These are phyloP conservation scores for Poeciliopsis occidentalis DNA, from an alignment of 2,113 vertebrate species.

Conservation along the genomic window DNA sequence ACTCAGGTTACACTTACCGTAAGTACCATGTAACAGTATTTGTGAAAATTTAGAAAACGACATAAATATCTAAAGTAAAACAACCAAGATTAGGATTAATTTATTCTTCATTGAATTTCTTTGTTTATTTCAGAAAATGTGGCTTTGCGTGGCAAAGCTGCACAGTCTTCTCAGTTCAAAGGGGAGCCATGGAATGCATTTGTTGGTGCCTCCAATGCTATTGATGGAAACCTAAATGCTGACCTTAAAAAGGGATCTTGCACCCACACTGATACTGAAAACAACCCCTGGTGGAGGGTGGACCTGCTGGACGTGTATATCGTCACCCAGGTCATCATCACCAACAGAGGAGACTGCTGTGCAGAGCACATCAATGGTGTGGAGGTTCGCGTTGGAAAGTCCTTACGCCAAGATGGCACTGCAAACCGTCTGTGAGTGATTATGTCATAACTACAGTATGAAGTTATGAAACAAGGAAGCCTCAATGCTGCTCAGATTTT, in stretches of 20 bases:
- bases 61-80: no score
- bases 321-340: slow-evolving; percentile 32
- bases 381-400: slow-evolving; percentile 34
- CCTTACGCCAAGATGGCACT: accelerated
- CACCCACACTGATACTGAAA: background rate
- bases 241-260: accelerated
- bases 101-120: no score
- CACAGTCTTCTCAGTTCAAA: slow-evolving; percentile 6
- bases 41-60: no score
- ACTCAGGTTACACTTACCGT: no score
- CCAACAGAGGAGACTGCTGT: slow-evolving; percentile 51
- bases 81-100: no score
- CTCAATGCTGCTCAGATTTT: no score
- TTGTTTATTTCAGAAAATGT: slow-evolving; percentile 32
- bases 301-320: slow-evolving; percentile 47
- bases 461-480: no score
- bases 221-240: slow-evolving; percentile 34
- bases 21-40: no score
- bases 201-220: slow-evolving; percentile 8
- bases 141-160: slow-evolving; percentile 49
- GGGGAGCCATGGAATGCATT: accelerated
- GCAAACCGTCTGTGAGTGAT: slow-evolving; percentile 33
- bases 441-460: no score
- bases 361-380: background rate
- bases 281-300: slow-evolving; percentile 52